phyloP scores from a whole-genome alignment of 2,797 vertebrate species.

The Gallinago solitaria region DNA sequence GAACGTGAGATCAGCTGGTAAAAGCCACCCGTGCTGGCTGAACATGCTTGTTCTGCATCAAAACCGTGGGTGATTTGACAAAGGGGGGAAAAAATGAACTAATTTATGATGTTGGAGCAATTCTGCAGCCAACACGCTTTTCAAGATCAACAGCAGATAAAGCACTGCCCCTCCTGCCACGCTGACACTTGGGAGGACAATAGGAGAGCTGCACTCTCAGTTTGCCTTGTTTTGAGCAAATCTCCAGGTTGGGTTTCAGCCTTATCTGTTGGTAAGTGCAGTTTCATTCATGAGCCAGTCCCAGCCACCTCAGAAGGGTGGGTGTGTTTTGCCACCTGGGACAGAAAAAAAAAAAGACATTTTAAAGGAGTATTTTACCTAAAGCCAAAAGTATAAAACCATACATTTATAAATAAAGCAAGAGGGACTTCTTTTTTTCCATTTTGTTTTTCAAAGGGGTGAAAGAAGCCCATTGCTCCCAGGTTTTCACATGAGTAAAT shows the following conservation, averaged over 20 bases:
- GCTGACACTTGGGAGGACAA: background rate
- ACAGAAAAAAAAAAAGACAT: background rate
- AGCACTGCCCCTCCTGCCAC: background rate
- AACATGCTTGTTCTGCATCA: background rate
- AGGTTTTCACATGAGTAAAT: background rate
- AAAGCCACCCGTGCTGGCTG: background rate
- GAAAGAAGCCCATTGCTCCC: background rate
- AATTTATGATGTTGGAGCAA: background rate
- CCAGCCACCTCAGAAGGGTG: accelerated
- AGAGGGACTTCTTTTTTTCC: background rate
- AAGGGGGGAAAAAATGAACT: background rate
- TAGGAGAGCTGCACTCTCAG: background rate
- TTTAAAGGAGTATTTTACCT: slow-evolving; percentile 28
- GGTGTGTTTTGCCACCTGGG: background rate
- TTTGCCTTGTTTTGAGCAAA: background rate
- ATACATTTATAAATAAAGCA: slow-evolving; percentile 65
- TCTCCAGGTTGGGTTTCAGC: background rate
- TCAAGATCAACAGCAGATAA: background rate
- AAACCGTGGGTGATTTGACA: accelerated
- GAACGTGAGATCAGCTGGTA: background rate
- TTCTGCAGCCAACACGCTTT: background rate
- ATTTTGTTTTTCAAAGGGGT: background rate
- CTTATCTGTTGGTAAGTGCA: slow-evolving; percentile 13
- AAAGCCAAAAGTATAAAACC: slow-evolving; percentile 68
- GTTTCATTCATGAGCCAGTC: background rate